These are phyloP conservation scores for Callyntrura guangdongensis DNA, from an alignment of 2,888 invertebrate species.

Conservation along the genomic window DNA sequence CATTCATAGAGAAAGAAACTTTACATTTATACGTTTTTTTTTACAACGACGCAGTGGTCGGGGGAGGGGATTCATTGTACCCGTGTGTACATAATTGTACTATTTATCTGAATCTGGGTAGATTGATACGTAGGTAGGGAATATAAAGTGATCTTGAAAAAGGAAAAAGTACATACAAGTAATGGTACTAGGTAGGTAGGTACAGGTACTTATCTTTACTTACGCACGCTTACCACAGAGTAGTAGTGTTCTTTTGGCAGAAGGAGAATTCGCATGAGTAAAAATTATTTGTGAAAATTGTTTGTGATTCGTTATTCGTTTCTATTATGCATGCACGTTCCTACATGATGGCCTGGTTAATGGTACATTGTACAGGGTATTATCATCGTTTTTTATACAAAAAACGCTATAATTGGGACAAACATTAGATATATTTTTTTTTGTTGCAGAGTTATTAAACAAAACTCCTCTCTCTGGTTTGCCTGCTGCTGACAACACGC, in stretches of 20 bases:
- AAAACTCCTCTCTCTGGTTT: neutral
- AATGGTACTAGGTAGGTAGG: no score
- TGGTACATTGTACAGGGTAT: no score
- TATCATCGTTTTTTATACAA: neutral
- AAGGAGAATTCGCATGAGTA: no score
- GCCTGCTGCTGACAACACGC: conserved; percentile 37
- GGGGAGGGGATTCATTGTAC: no score
- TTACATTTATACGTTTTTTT: conserved; percentile 1
- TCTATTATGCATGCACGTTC: conserved; percentile 24
- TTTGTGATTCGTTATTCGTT: no score
- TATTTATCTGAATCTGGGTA: no score
- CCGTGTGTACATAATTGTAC: no score
- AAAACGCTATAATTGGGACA: neutral
- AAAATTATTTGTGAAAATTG: neutral
- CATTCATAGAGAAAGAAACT: neutral
- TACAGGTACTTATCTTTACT: no score
- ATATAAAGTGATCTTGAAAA: conserved; percentile 23
- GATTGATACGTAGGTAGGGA: no score
- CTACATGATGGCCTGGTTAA: conserved; percentile 10
- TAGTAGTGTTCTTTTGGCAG: no score
- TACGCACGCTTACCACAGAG: no score
- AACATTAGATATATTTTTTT: neutral
- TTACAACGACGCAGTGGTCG: conserved; percentile 35
- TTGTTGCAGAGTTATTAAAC: neutral
- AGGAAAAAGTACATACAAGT: no score